Evolutionary conservation across 2,888 invertebrate species (phyloP).

Genomic region (Sesia apiformis): DNA sequence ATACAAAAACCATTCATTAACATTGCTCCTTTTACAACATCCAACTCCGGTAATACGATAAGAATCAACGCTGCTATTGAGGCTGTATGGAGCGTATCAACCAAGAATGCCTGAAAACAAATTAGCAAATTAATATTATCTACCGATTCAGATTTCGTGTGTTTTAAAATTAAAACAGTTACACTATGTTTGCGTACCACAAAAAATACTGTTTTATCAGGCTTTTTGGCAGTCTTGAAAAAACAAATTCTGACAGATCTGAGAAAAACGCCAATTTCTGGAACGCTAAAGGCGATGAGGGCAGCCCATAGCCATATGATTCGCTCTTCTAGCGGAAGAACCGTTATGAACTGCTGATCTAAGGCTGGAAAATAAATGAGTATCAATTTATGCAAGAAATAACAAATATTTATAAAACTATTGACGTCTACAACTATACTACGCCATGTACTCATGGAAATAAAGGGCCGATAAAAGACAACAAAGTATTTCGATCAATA

Average conservation of each 20-base stretch:
- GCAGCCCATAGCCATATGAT: slow-evolving; percentile 88
- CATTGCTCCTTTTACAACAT: slow-evolving; percentile 88
- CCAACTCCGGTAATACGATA: slow-evolving; percentile 84
- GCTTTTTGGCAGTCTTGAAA: slow-evolving; percentile 80
- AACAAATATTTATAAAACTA: no score
- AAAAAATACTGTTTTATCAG: slow-evolving; percentile 69
- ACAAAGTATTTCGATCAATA: no score
- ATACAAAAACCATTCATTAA: slow-evolving; percentile 89
- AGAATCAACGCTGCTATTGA: slow-evolving; percentile 86
- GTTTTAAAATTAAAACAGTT: background rate
- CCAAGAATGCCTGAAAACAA: slow-evolving; percentile 70
- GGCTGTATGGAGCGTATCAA: slow-evolving; percentile 85
- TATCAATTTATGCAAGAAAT: no score
- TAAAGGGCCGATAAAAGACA: no score
- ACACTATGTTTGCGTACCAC: slow-evolving; percentile 49
- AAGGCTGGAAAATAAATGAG: slow-evolving; percentile 50
- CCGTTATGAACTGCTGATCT: slow-evolving; percentile 76
- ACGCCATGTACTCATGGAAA: no score
- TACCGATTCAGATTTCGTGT: no score
- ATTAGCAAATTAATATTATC: no score
- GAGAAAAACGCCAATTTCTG: slow-evolving; percentile 84
- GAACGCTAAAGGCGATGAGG: slow-evolving; percentile 82
- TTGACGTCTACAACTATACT: no score
- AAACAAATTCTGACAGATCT: slow-evolving; percentile 80
- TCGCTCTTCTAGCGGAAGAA: slow-evolving; percentile 77